Evolutionary conservation across 2,888 invertebrate genomes (phyloP).

Genomic region (Cerceris rybyensis): DNA sequence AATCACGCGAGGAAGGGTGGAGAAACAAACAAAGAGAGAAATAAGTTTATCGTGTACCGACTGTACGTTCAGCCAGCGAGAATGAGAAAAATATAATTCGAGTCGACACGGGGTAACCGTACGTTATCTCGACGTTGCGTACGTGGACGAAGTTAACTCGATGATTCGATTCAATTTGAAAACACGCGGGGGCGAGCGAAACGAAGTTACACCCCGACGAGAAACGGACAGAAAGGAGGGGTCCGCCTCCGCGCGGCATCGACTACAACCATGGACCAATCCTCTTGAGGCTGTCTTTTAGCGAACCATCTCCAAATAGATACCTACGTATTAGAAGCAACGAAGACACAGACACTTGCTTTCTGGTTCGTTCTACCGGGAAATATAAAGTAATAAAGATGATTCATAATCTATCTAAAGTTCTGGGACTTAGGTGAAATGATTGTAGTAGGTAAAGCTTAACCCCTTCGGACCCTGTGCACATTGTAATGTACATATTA

Average conservation of each 20-base stretch:
- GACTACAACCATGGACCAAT: too few relatives aligned
- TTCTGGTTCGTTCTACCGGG: too few relatives aligned
- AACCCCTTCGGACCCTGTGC: too few relatives aligned
- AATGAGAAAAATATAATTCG: conserved; percentile 60
- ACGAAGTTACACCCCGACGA: conserved; percentile 9
- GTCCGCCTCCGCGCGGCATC: neutral
- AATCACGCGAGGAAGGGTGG: conserved; percentile 52
- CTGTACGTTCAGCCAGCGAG: conserved; percentile 12
- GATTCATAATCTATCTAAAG: too few relatives aligned
- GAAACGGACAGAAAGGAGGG: neutral
- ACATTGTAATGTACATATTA: too few relatives aligned
- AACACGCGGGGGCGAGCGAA: conserved; percentile 20
- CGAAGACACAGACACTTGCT: too few relatives aligned
- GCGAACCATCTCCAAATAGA: too few relatives aligned
- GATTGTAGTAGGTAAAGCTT: too few relatives aligned
- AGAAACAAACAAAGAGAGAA: conserved; percentile 39
- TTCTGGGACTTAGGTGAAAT: too few relatives aligned
- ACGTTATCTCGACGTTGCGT: conserved; percentile 27
- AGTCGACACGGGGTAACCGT: conserved; percentile 51
- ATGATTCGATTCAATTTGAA: conserved; percentile 41
- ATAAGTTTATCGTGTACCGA: conserved; percentile 45
- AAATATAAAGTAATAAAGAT: too few relatives aligned
- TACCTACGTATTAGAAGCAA: too few relatives aligned
- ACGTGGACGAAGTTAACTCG: conserved; percentile 40
- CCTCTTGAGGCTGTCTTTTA: too few relatives aligned